Conservation (phyloP, 2,113 vertebrate species). For the Scolopax mira region DNA sequence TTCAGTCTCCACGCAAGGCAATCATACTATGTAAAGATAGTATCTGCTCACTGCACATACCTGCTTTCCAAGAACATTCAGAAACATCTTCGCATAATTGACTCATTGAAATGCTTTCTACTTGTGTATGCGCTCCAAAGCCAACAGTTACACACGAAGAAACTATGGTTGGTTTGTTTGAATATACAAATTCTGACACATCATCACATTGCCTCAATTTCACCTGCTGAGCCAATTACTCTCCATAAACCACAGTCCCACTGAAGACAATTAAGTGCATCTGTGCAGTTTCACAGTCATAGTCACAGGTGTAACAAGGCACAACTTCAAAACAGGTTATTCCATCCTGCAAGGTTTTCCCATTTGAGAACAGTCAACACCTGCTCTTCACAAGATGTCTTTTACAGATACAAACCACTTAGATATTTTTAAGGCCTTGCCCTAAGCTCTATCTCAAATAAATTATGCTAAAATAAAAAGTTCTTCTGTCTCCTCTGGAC, state of each 20-base stretch:
- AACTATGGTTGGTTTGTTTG: rapidly evolving
- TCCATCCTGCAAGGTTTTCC: not conserved
- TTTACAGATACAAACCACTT: not conserved
- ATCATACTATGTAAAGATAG: rapidly evolving
- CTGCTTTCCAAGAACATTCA: not conserved
- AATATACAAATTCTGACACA: not conserved
- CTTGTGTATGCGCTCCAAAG: rapidly evolving
- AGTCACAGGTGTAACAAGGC: not conserved
- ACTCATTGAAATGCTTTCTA: not conserved
- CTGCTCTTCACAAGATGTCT: not conserved
- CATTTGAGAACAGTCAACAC: not conserved
- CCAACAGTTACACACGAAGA: not conserved
- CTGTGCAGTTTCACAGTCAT: not conserved
- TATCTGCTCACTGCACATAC: not conserved
- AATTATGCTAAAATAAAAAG: not conserved
- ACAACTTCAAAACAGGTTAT: not conserved
- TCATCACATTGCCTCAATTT: not conserved
- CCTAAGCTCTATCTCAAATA: not conserved
- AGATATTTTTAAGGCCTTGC: not conserved
- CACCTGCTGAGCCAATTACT: not conserved
- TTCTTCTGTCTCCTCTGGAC: not conserved
- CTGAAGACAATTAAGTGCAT: not conserved
- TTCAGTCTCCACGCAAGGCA: not conserved
- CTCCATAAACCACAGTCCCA: not conserved
- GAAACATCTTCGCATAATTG: rapidly evolving